Percentiles rank a stretch among this genome's conserved stretches.
These are phyloP conservation scores for Leptodactylus fallax DNA, from an alignment of 2,797 vertebrate genomes.

Conservation along the genomic window DNA sequence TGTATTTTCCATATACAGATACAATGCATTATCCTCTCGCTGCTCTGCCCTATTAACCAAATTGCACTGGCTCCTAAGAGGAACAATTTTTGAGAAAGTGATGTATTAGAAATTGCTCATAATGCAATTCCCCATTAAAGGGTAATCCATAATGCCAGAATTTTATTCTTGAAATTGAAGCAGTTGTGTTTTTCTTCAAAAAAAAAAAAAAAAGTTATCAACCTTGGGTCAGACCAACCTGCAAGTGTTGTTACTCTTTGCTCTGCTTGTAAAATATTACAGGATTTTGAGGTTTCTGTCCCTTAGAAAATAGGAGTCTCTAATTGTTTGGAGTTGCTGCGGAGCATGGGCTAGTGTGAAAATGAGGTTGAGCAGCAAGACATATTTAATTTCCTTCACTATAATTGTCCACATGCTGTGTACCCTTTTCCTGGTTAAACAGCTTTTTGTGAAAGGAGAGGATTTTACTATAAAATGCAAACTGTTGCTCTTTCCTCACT, in stretches of 20 bases:
- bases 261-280: not conserved
- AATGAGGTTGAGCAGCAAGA: conserved; percentile 61
- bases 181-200: not conserved
- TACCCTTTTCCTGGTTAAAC: conserved; percentile 60
- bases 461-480: conserved; percentile 51
- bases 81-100: not conserved
- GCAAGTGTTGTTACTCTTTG: not conserved
- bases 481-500: conserved; percentile 60
- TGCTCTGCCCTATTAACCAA: not conserved
- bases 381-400: conserved; percentile 62
- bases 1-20: not conserved
- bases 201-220: not conserved
- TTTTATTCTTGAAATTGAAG: too few species aligned
- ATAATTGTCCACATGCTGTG: conserved; percentile 61
- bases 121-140: not conserved
- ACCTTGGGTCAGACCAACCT: not conserved
- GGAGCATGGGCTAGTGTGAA: conserved; percentile 55
- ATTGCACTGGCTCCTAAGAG: not conserved
- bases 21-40: too few species aligned
- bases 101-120: not conserved
- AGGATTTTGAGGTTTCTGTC: conserved; percentile 36
- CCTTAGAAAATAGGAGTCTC: conserved; percentile 45
- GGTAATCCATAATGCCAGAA: not conserved
- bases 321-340: conserved; percentile 54
- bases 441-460: conserved; percentile 46